A percentile compares a stretch with the other conserved stretches of the same genome.
Evolutionary conservation across 2,888 invertebrate genomes (phyloP).

Genomic region (Pristionchus entomophagus): DNA sequence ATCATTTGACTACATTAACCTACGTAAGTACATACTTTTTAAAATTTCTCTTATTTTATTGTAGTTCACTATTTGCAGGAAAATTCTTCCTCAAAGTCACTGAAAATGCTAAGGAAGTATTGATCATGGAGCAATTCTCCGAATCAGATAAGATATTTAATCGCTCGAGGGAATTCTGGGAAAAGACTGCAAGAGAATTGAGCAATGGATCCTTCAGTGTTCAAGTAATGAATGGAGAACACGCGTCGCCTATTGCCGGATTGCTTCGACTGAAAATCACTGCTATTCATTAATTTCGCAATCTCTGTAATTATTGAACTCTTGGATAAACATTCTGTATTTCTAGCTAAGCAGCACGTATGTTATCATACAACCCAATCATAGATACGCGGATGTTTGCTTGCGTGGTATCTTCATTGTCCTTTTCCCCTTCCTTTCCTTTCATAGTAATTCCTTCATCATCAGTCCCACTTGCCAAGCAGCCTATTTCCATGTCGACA

Average conservation of each 20-base stretch:
- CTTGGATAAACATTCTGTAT: not conserved
- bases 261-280: not conserved
- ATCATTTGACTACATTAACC: not conserved
- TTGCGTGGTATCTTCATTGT: too few relatives aligned
- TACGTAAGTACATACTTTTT: too few relatives aligned
- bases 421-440: too few relatives aligned
- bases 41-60: too few relatives aligned
- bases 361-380: too few relatives aligned
- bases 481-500: too few relatives aligned
- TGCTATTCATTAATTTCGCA: not conserved
- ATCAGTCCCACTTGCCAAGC: too few relatives aligned
- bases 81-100: not conserved
- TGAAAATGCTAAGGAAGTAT: not conserved
- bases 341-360: too few relatives aligned
- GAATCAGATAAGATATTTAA: not conserved
- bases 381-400: too few relatives aligned
- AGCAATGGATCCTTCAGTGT: not conserved
- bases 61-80: not conserved
- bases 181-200: not conserved
- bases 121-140: not conserved
- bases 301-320: not conserved
- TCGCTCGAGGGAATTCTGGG: not conserved
- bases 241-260: not conserved
- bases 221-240: not conserved
- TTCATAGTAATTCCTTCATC: too few relatives aligned